These are phyloP conservation scores for Brachyopa scutellaris DNA, from an alignment of 2,888 invertebrate species.

Conservation along the genomic window DNA sequence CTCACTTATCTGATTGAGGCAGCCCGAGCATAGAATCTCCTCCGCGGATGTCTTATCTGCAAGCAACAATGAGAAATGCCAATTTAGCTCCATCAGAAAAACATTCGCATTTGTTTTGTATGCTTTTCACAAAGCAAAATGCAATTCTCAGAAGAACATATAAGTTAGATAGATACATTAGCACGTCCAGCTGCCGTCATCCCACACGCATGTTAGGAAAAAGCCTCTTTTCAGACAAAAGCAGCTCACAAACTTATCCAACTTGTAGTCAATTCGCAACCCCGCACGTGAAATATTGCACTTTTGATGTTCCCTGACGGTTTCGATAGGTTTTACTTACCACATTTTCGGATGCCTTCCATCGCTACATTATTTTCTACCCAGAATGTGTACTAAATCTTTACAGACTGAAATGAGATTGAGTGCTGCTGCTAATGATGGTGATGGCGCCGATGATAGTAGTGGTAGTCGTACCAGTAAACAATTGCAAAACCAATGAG, in stretches of 20 bases:
- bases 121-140: constrained; percentile 21
- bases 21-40: constrained; percentile 76
- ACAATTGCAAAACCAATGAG: constrained; percentile 46
- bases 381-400: constrained; percentile 40
- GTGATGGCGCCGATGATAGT: constrained; percentile 13
- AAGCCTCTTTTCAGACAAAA: constrained; percentile 35
- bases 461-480: constrained; percentile 19
- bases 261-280: not conserved
- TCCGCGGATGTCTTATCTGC: constrained; percentile 55
- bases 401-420: constrained; percentile 44
- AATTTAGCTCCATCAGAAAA: constrained; percentile 6
- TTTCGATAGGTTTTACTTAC: constrained; percentile 33
- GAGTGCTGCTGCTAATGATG: constrained; percentile 18
- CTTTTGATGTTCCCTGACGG: not conserved
- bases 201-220: constrained; percentile 64
- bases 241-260: not conserved
- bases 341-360: constrained; percentile 63
- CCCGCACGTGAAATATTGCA: constrained; percentile 30
- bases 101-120: too few species aligned
- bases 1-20: constrained; percentile 82
- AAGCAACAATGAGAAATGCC: constrained; percentile 31
- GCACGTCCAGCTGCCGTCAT: constrained; percentile 27
- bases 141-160: constrained; percentile 71
- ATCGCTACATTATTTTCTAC: constrained; percentile 66
- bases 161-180: constrained; percentile 73